phyloP scores from a whole-genome alignment of 2,797 vertebrate genomes.

The Onychomys torridus region DNA sequence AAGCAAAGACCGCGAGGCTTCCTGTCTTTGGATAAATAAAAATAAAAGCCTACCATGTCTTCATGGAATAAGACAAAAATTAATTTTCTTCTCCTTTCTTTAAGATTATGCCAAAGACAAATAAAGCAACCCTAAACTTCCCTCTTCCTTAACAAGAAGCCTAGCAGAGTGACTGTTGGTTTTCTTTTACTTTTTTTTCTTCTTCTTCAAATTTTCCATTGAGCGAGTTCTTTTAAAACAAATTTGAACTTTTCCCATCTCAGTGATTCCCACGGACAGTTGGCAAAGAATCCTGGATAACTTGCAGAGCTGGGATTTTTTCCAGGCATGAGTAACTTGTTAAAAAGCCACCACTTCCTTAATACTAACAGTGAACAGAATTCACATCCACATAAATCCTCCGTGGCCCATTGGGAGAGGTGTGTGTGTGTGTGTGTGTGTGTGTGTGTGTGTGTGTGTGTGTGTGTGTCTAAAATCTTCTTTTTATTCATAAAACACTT shows the following conservation, averaged over 20 bases:
- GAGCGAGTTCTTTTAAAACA: conserved; percentile 89
- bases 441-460: not conserved
- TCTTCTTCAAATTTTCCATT: conserved; percentile 89
- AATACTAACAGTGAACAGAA: conserved; percentile 94
- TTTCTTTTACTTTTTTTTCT: conserved; percentile 58
- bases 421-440: not conserved
- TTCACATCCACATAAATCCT: conserved; percentile 92
- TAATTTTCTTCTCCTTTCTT: conserved; percentile 47
- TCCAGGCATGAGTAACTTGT: conserved; percentile 98
- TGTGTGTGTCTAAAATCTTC: conserved; percentile 82
- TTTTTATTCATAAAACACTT: conserved; percentile 89
- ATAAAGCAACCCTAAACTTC: conserved; percentile 83
- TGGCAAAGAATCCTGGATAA: conserved; percentile 96
- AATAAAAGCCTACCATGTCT: conserved; percentile 46
- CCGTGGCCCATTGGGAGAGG: conserved; percentile 87
- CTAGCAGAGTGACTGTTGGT: conserved; percentile 78
- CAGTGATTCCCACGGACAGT: conserved; percentile 98
- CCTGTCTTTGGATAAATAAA: conserved; percentile 36
- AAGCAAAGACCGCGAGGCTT: conserved; percentile 20
- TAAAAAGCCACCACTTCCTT: conserved; percentile 98
- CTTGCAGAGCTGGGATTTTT: conserved; percentile 98
- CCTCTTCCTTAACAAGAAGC: conserved; percentile 84
- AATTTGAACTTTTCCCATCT: conserved; percentile 97
- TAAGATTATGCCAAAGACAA: conserved; percentile 79
- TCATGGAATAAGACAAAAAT: conserved; percentile 63